phyloP scores from a whole-genome alignment of 1,140 invertebrate species.

The Ceratina australensis region DNA sequence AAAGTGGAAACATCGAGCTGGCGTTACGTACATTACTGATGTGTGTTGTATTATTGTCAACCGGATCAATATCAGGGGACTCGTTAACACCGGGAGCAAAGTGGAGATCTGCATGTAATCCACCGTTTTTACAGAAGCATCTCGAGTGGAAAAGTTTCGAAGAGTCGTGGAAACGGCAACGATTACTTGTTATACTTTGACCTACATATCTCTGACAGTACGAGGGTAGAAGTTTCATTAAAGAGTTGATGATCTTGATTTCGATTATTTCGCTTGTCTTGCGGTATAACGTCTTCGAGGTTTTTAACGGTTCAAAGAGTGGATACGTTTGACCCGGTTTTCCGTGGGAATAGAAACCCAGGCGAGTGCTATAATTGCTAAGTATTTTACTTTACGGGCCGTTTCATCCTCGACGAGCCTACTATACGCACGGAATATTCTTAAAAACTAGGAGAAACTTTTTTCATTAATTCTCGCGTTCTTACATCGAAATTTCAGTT shows the following conservation, averaged over 20 bases:
- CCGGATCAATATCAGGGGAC: background rate
- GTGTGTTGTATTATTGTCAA: background rate
- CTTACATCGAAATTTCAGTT: background rate
- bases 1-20: no score
- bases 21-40: background rate
- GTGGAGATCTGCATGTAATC: constrained; percentile 1
- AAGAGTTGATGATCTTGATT: constrained; percentile 19
- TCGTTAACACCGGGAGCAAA: background rate
- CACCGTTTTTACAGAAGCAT: background rate
- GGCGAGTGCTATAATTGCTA: background rate
- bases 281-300: background rate
- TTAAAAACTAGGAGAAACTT: background rate
- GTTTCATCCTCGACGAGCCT: background rate
- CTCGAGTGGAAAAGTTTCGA: background rate
- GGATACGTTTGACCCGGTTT: constrained; percentile 17
- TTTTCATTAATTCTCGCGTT: background rate
- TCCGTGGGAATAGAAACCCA: background rate
- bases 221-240: background rate
- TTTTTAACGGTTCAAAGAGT: background rate
- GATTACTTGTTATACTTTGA: constrained; percentile 18
- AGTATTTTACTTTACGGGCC: background rate
- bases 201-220: background rate
- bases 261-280: constrained; percentile 15
- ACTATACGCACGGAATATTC: no score
- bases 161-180: no score